Evolutionary conservation across 2,113 vertebrate species (phyloP).

Genomic region (Microcebus tavaratra): DNA sequence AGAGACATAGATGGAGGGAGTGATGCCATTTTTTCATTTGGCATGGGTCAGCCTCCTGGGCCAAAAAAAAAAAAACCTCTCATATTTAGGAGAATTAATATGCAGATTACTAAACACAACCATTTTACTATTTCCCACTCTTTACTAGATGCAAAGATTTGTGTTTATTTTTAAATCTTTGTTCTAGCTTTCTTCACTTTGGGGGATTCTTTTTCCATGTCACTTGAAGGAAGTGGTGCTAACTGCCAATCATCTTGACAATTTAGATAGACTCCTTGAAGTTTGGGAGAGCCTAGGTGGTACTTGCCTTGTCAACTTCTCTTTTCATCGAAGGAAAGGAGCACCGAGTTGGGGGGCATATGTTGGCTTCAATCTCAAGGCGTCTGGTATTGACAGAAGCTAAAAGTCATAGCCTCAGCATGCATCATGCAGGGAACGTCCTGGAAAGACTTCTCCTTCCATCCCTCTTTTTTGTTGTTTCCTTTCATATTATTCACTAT

Average conservation of each 20-base stretch:
- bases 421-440: not conserved
- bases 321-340: not conserved
- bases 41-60: constrained; percentile 64
- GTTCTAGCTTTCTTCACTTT: not conserved
- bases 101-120: constrained; percentile 5
- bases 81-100: constrained; percentile 42
- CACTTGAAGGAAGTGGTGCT: not conserved
- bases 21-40: constrained; percentile 51
- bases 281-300: not conserved
- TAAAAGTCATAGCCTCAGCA: not conserved
- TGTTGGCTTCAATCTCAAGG: constrained; percentile 60
- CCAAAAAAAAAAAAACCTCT: constrained; percentile 45
- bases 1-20: constrained; percentile 57
- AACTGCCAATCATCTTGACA: constrained; percentile 32
- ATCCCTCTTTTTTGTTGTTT: constrained; percentile 47
- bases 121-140: not conserved
- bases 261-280: constrained; percentile 27
- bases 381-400: constrained; percentile 70
- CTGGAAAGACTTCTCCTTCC: constrained; percentile 35
- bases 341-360: not conserved
- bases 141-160: not conserved
- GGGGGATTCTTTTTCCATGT: not conserved
- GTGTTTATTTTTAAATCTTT: not conserved
- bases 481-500: constrained; percentile 3
- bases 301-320: constrained; percentile 52